phyloP scores from a whole-genome alignment of 2,888 invertebrate species.

The Cryptops parisi region DNA sequence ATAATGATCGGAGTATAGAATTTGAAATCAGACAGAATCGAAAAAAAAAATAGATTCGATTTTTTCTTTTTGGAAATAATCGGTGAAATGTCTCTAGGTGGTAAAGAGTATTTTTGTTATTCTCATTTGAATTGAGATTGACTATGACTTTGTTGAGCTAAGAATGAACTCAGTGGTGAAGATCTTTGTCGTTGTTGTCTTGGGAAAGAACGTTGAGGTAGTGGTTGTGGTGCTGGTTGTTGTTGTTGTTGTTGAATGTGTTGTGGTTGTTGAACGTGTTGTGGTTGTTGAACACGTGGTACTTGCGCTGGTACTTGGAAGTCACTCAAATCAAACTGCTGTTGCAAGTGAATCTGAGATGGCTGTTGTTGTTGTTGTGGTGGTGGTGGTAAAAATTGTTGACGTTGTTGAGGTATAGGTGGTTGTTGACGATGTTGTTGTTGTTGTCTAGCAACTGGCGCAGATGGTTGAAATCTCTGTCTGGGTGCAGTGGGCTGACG shows the following conservation, averaged over 20 bases:
- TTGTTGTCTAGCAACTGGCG: conserved; percentile 3
- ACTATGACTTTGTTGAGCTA: conserved; percentile 4
- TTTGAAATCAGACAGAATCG: too few relatives aligned
- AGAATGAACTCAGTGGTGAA: conserved; percentile 6
- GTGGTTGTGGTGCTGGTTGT: background rate
- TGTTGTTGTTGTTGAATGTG: background rate
- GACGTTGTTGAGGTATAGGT: background rate
- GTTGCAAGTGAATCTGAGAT: background rate
- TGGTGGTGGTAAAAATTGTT: background rate
- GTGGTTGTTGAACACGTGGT: background rate
- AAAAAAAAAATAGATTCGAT: too few relatives aligned
- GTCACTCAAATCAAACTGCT: background rate
- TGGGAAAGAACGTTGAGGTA: too few relatives aligned
- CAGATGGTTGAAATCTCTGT: conserved; percentile 10
- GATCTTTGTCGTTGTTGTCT: background rate
- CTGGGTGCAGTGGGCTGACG: too few relatives aligned
- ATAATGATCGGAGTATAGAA: too few relatives aligned
- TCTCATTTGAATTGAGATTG: conserved; percentile 5
- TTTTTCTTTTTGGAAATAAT: too few relatives aligned
- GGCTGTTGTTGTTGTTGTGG: conserved; percentile 5
- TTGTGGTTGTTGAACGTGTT: background rate
- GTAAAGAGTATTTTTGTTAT: too few relatives aligned
- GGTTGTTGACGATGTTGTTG: conserved; percentile 3
- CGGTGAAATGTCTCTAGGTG: too few relatives aligned
- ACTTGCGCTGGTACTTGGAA: too few relatives aligned